These are phyloP conservation scores for Dascyllus trimaculatus DNA, from an alignment of 2,113 vertebrate species.

Conservation along the genomic window DNA sequence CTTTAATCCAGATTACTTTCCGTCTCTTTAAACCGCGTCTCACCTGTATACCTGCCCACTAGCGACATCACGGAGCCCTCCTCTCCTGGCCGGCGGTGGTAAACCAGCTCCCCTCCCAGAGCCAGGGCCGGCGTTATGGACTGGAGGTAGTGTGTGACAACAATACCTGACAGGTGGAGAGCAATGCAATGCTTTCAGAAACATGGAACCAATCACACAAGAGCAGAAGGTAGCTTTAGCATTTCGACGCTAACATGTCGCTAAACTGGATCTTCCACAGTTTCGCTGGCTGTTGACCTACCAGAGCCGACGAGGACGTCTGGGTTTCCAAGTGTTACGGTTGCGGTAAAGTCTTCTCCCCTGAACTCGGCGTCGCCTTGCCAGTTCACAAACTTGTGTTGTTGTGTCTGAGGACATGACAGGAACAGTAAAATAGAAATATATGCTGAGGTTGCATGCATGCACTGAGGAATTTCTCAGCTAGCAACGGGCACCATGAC, in stretches of 20 bases:
- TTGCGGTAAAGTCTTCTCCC: slow-evolving; percentile 89
- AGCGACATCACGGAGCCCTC: slow-evolving; percentile 89
- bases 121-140: slow-evolving; percentile 89
- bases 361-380: slow-evolving; percentile 89
- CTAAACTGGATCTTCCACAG: too few relatives aligned
- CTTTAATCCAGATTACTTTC: neutral
- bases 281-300: slow-evolving; percentile 53
- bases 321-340: slow-evolving; percentile 90
- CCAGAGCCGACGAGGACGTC: slow-evolving; percentile 90
- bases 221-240: too few relatives aligned
- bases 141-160: slow-evolving; percentile 91
- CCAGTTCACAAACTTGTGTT: slow-evolving; percentile 93
- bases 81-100: slow-evolving; percentile 89
- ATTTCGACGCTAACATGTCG: too few relatives aligned
- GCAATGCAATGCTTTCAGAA: neutral
- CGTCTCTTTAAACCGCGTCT: accelerated
- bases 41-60: slow-evolving; percentile 90
- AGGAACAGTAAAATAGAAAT: too few relatives aligned
- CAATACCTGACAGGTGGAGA: slow-evolving; percentile 80
- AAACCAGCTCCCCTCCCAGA: slow-evolving; percentile 90
- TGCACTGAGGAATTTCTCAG: too few relatives aligned
- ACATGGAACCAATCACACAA: too few relatives aligned
- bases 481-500: too few relatives aligned
- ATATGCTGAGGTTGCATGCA: too few relatives aligned
- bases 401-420: slow-evolving; percentile 85